Evolutionary conservation across 2,888 invertebrate species (phyloP).

Genomic region (Eristalis intricaria): DNA sequence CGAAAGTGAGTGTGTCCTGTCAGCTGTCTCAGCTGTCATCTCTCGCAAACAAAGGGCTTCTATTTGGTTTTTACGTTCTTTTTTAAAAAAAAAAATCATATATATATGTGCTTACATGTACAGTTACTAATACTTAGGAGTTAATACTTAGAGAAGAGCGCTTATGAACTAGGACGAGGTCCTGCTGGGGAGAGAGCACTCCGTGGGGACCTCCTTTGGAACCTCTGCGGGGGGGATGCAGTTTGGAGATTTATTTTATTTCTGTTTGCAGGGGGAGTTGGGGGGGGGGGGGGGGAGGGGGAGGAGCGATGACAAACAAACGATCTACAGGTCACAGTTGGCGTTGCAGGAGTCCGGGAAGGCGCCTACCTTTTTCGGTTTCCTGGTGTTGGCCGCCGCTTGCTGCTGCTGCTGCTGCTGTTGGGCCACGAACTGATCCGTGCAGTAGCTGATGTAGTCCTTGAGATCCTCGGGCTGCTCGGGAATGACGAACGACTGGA

Average conservation of each 20-base stretch:
- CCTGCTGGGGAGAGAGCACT: background rate
- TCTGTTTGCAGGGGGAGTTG: background rate
- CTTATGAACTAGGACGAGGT: constrained; percentile 4
- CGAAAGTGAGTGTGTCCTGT: background rate
- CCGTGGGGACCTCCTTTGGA: background rate
- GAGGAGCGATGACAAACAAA: too few relatives aligned
- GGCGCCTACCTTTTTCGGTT: constrained; percentile 75
- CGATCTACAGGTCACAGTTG: constrained; percentile 76
- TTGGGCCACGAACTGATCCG: constrained; percentile 73
- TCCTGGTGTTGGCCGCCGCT: constrained; percentile 29
- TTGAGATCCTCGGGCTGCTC: constrained; percentile 73
- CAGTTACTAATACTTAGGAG: constrained; percentile 45
- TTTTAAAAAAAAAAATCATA: background rate
- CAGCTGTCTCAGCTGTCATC: background rate
- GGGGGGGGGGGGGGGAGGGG: background rate
- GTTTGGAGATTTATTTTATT: constrained; percentile 37
- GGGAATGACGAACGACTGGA: constrained; percentile 73
- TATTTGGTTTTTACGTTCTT: constrained; percentile 7
- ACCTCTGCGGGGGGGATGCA: background rate
- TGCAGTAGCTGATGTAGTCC: constrained; percentile 49
- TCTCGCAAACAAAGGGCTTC: background rate
- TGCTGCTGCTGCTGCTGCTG: constrained; percentile 42
- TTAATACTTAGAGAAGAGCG: constrained; percentile 44
- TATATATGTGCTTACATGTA: constrained; percentile 26
- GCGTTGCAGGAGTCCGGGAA: constrained; percentile 60